These are phyloP conservation scores for Ophthalmolycus amberensis DNA, from an alignment of 2,113 vertebrate species.

Conservation along the genomic window DNA sequence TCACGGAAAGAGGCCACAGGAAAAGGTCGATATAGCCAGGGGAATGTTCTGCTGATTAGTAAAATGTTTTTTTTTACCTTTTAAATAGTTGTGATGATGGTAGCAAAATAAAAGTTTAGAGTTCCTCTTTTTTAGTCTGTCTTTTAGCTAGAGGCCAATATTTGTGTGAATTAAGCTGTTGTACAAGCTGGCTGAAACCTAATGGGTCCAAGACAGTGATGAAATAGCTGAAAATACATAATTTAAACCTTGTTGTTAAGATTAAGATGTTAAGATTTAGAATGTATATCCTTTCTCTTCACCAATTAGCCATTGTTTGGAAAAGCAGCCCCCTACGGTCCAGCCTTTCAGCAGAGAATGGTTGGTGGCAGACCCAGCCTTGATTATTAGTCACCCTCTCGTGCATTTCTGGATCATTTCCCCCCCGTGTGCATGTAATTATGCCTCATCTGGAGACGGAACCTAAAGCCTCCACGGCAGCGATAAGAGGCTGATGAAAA, in stretches of 20 bases:
- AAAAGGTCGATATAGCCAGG: conserved; percentile 61
- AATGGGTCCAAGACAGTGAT: neutral
- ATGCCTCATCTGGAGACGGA: conserved; percentile 31
- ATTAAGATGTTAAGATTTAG: conserved; percentile 10
- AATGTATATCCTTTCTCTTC: neutral
- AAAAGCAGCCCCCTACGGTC: neutral
- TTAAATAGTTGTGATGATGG: conserved; percentile 51
- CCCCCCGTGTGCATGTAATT: conserved; percentile 31
- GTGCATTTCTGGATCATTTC: conserved; percentile 40
- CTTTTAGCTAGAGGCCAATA: neutral
- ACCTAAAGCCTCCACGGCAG: conserved; percentile 22
- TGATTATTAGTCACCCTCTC: conserved; percentile 38
- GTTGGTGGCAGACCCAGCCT: conserved; percentile 3
- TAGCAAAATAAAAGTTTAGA: conserved; percentile 35
- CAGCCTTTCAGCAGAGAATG: neutral
- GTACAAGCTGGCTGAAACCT: neutral
- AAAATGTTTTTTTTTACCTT: conserved; percentile 49
- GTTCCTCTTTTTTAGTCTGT: neutral
- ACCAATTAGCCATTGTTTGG: conserved; percentile 17
- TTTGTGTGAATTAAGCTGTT: conserved; percentile 18
- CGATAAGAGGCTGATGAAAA: conserved; percentile 39
- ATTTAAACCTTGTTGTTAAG: neutral
- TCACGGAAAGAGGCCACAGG: conserved; percentile 61
- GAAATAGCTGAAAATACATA: neutral
- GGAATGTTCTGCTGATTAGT: conserved; percentile 61